Base-by-base conservation (phyloP, 2,797 vertebrate species). In the Rhyacichthys aspro region DNA sequence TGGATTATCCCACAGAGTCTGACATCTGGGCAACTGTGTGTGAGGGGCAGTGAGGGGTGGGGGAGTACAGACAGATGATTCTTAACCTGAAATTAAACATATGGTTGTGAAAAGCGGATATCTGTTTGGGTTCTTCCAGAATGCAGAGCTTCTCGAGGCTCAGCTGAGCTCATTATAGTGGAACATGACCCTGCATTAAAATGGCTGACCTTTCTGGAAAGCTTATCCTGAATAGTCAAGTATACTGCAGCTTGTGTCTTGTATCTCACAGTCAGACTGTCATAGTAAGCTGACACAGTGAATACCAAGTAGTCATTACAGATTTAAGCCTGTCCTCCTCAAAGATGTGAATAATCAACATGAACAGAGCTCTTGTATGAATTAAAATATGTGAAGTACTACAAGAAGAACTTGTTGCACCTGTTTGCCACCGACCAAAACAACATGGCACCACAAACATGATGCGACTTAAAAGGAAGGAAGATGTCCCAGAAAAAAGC, bases 1-100 rank as follows among this genome's bases (percentile, higher is more conserved):
- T 50, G 72, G 74, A 76, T 86, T 71, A 86, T 80, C 78, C 44
- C 32, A 9, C 11, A 11, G 72, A 72, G 79, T 84, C 74, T 71
- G 55, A 69, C 69, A 81, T 80, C 65, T 82, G 73, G 74, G 64
- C 52, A 60, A 57, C 67, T 78, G 61, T 79, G 74, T 70, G 33
- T 18, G 7, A 15, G 14, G 41, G 42, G 17, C 17, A 55, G 43
- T 44, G 43, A 34, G n/a, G 1, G 12, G 39, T 38, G 19, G 11
- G 8, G 44, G 37, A 33, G 14, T 10, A 6, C 34, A 52, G 43
- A 41, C 50, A 36, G 54, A 43, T 54, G 48, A 59, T 67, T 72
- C 23, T 72, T 37, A 79, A 68, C 49, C 46, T 50, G 37, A 68
- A 77, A 74, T 58, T 59, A 67, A 67, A 33, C 8, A 43, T 43